Base-by-base conservation (phyloP, 2,888 invertebrate genomes). In the Monoplex corrugatus region DNA sequence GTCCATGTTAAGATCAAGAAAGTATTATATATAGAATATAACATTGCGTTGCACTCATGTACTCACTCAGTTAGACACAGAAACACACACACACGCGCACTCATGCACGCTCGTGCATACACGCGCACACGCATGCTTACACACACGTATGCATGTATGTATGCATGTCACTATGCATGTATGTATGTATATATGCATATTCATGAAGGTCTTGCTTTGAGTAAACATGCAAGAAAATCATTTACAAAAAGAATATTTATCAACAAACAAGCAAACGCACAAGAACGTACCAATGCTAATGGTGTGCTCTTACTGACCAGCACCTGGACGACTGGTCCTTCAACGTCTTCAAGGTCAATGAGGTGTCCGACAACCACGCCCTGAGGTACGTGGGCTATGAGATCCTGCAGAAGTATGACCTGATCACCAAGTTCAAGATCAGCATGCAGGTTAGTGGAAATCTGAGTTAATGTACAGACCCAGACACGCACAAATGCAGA, bases 381-480 rank as follows among this genome's bases (percentile, higher is more conserved):
- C 97, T 99, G 93, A 98, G 98, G 96, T 99, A 98, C 96, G 97
- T 99, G 88, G 98, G 98, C 86, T 98, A 98, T 96, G 99, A 99
- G 96, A 97, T 99, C 89, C 97, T 99, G 94, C 98, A 98, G 96
- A 97, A 98, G 95, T 99, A 99, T 96, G 99, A 99, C 91, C 98
- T 99, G 96, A 98, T 99, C 95, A 98, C 98, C 96, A 98, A 99
- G 96, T 99, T 98, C 96, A 98, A 98, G 92, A 93, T 94, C 89
- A 94, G 92, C 91, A 93, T 92, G 87, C 92, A 88, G 90, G 92
- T 94, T 13, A 6, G 13, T 35, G 72, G 32, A 8, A n/a, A n/a
- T n/a, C n/a, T n/a, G n/a, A n/a, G n/a, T n/a, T n/a, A n/a, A n/a
- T 40, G 40, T 40, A 2, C 87, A 90, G 90, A 87, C 84, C 83